A percentile compares a stretch with the other conserved stretches of the same genome.
phyloP scores from a whole-genome alignment of 2,888 invertebrate genomes.

The Metacarcinus magister region DNA sequence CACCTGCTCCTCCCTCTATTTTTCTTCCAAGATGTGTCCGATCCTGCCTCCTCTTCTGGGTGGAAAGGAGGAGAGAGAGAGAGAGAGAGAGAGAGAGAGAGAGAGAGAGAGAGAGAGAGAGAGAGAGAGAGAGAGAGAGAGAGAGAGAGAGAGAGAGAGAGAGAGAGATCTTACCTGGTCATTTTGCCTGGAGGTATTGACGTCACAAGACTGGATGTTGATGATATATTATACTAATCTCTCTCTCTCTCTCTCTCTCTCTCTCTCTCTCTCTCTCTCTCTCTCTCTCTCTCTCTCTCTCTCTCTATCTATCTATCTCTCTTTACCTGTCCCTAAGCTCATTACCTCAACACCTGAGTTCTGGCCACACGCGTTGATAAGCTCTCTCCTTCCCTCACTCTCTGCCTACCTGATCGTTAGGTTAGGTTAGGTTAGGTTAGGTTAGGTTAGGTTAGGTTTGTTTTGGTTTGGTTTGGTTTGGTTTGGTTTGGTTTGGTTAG shows the following conservation, averaged over 20 bases:
- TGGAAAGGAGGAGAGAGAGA: conserved; percentile 26
- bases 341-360: no score
- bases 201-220: not conserved
- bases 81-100: not conserved
- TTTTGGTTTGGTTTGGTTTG: no score
- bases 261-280: not conserved
- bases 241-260: not conserved
- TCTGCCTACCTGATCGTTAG: no score
- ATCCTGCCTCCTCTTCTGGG: not conserved
- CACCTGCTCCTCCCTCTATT: not conserved
- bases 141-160: not conserved
- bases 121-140: conserved; percentile 8
- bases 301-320: not conserved
- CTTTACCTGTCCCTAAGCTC: not conserved
- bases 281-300: not conserved
- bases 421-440: no score
- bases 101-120: conserved; percentile 12
- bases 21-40: not conserved
- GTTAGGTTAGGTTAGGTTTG: no score
- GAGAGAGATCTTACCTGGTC: not conserved
- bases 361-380: no score
- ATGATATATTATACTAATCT: not conserved
- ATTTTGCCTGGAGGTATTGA: no score
- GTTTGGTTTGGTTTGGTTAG: no score
- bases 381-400: no score